Base-by-base conservation (phyloP, 2,797 vertebrate species). In the Molossus molossus region DNA sequence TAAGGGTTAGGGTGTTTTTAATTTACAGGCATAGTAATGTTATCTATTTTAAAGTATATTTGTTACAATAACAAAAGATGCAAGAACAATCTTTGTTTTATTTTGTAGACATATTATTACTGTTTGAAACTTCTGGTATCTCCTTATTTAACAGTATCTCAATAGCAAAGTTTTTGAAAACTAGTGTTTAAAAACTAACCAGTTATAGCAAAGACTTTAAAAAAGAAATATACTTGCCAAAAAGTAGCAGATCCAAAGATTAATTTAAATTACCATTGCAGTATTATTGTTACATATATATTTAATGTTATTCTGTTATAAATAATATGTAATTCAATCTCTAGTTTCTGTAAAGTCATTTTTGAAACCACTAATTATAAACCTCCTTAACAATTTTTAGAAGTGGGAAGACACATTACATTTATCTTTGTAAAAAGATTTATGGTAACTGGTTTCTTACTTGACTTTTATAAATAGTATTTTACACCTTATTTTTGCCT, bases 381-480 rank as follows among this genome's bases (percentile, higher is more conserved):
- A 55, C 62, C 50, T 91, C 75, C 70, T 45, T 85, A 88, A 29
- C 48, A 94, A 60, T 96, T 96, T 98, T 94, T 94, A 77, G 67
- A 89, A 95, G 37, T 27, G 37, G 57, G 85, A 87, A 89, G 45
- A 57, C 88, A 88, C 92, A 93, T 91, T 87, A 72, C 73, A 75
- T 95, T 96, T 95, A 86, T 92, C 94, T 97, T 94, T 96, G 73
- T 95, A 95, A 94, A 95, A 96, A 97, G 94, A 95, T 90, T 97
- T 96, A 75, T 89, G 33, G 69, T 92, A 96, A 90, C 88, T 85
- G 80, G 67, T 96, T 97, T 97, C 94, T 97, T 97, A 97, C 94
- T 94, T 96, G 89, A 94, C 94, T 98, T 97, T 98, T 97, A 95
- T 95, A 97, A 97, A 94, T 89, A 96, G 69, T 91, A 79, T 94